Conservation (phyloP, 2,113 vertebrate species). For the Oxyruncus cristatus region DNA sequence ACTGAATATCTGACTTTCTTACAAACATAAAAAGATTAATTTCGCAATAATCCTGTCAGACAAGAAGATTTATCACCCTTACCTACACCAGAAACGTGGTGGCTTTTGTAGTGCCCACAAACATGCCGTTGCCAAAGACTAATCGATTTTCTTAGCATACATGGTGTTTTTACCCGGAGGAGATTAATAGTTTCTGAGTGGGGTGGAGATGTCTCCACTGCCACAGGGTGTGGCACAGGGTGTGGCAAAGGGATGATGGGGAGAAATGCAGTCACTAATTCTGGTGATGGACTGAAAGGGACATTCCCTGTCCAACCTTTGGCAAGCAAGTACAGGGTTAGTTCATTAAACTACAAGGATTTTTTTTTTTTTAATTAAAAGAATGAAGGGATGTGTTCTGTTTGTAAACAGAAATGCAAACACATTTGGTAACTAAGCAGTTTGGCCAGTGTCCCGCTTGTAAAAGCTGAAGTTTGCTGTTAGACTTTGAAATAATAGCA, state of each 20-base stretch:
- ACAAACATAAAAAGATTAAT: not conserved
- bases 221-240: not conserved
- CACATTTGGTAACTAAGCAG: constrained; percentile 52
- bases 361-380: not conserved
- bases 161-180: not conserved
- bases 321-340: not conserved
- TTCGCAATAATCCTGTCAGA: not conserved
- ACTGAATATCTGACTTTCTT: not conserved
- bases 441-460: constrained; percentile 19
- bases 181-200: not conserved
- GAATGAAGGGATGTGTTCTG: not conserved
- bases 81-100: not conserved
- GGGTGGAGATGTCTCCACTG: constrained; percentile 20
- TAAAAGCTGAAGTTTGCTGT: constrained; percentile 22
- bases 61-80: not conserved
- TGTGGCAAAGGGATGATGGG: not conserved
- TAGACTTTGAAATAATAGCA: constrained; percentile 25
- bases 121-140: not conserved
- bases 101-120: not conserved
- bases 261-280: not conserved
- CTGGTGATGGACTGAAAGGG: not conserved
- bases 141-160: not conserved
- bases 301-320: not conserved
- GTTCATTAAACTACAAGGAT: not conserved
- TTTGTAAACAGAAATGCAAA: constrained; percentile 64